A percentile compares a stretch with the other conserved stretches of the same genome.
Conservation (phyloP, 2,113 vertebrate genomes). For the Proteles cristata region DNA sequence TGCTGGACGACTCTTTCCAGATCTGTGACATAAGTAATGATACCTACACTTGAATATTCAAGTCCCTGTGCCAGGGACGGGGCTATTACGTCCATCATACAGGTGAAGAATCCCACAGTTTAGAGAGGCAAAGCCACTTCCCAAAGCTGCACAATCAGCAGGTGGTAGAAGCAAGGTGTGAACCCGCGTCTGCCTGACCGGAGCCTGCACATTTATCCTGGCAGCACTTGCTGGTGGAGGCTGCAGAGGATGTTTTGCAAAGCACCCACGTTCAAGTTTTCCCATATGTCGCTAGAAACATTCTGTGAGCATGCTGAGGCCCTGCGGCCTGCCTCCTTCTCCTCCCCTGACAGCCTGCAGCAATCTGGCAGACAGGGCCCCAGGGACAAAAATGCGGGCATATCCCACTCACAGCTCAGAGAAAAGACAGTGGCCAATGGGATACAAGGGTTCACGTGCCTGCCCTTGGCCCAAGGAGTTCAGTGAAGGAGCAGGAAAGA, state of each 20-base stretch:
- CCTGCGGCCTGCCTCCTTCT: neutral
- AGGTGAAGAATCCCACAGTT: neutral
- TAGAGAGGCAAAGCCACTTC: neutral
- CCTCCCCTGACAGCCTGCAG: neutral
- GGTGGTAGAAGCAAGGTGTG: neutral
- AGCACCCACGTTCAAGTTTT: neutral
- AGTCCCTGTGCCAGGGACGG: neutral
- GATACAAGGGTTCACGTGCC: neutral
- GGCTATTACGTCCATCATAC: neutral
- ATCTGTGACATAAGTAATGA: neutral
- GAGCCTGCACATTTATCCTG: too few species aligned
- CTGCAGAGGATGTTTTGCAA: neutral
- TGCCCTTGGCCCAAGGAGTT: neutral
- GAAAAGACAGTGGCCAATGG: neutral
- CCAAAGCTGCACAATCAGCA: neutral
- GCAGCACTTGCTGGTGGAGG: neutral
- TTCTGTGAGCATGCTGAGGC: neutral
- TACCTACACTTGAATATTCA: neutral
- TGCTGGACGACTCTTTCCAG: neutral
- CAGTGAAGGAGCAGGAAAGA: neutral
- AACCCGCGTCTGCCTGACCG: neutral
- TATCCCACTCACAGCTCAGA: neutral
- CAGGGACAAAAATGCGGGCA: neutral
- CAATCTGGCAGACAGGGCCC: neutral
- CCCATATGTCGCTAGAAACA: slow-evolving; percentile 17